Conservation (phyloP, 2,113 vertebrate species). For the Patagioenas fasciata region DNA sequence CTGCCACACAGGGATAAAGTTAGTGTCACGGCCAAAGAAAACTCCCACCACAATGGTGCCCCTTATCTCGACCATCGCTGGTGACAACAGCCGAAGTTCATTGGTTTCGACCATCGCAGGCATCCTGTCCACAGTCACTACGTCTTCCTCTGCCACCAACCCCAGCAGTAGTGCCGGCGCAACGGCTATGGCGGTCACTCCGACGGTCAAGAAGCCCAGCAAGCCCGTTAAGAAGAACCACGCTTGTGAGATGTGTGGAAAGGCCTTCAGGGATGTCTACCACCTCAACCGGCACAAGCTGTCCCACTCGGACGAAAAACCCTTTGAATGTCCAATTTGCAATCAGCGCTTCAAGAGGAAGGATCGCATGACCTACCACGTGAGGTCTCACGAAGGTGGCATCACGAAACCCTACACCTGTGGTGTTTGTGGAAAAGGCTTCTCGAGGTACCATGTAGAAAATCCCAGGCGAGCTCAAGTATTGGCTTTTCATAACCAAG, state of each 20-base stretch:
- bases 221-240: slow-evolving; percentile 98
- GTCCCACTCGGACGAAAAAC: slow-evolving; percentile 97
- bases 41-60: slow-evolving; percentile 89
- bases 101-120: slow-evolving; percentile 93
- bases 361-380: slow-evolving; percentile 98
- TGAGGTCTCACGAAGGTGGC: slow-evolving; percentile 95
- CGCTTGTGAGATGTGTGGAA: slow-evolving; percentile 97
- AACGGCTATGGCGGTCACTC: slow-evolving; percentile 80
- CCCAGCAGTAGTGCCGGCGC: slow-evolving; percentile 79
- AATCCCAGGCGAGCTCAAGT: slow-evolving; percentile 66
- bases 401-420: slow-evolving; percentile 98
- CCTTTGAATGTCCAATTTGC: slow-evolving; percentile 96
- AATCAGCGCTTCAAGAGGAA: slow-evolving; percentile 98
- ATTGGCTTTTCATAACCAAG: slow-evolving; percentile 44
- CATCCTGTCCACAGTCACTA: slow-evolving; percentile 92
- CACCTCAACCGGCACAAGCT: slow-evolving; percentile 98
- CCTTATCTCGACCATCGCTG: slow-evolving; percentile 92
- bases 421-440: slow-evolving; percentile 97
- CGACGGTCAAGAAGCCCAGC: slow-evolving; percentile 88
- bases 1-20: slow-evolving; percentile 97
- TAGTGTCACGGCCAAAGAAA: slow-evolving; percentile 97
- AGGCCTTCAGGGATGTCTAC: slow-evolving; percentile 97
- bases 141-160: slow-evolving; percentile 88
- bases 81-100: slow-evolving; percentile 88
- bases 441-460: slow-evolving; percentile 88